Percentiles rank a stretch among this genome's conserved stretches.
Conservation (phyloP, 2,797 vertebrate species). For the Emys orbicularis region DNA sequence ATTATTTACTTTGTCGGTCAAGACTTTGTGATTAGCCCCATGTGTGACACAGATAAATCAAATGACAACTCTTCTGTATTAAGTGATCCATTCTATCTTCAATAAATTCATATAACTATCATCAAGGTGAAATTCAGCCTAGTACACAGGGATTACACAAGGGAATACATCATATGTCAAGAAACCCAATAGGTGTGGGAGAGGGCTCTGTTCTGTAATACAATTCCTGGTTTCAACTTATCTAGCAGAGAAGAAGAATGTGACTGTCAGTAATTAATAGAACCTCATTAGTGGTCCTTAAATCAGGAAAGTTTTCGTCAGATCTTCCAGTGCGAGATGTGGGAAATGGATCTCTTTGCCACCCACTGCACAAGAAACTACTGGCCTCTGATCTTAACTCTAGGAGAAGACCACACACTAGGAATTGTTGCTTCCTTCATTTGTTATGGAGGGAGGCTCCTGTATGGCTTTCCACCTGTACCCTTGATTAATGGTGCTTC, state of each 20-base stretch:
- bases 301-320: not conserved
- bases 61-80: not conserved
- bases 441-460: not conserved
- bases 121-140: not conserved
- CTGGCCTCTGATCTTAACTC: not conserved
- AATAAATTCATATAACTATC: not conserved
- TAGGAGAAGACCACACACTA: not conserved
- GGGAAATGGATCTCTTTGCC: not conserved
- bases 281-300: not conserved
- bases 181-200: not conserved
- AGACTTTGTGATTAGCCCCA: not conserved
- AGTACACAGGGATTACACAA: not conserved
- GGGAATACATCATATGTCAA: not conserved
- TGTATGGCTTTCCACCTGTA: not conserved
- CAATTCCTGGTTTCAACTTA: not conserved
- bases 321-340: no score
- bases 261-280: not conserved
- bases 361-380: not conserved
- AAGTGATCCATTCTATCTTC: not conserved
- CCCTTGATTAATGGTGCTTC: not conserved
- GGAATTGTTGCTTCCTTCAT: not conserved
- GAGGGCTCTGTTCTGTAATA: not conserved
- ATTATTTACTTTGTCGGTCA: not conserved
- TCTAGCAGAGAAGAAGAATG: not conserved
- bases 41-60: not conserved